phyloP scores from a whole-genome alignment of 2,888 invertebrate species.

The Drosophila pseudotalamancana region DNA sequence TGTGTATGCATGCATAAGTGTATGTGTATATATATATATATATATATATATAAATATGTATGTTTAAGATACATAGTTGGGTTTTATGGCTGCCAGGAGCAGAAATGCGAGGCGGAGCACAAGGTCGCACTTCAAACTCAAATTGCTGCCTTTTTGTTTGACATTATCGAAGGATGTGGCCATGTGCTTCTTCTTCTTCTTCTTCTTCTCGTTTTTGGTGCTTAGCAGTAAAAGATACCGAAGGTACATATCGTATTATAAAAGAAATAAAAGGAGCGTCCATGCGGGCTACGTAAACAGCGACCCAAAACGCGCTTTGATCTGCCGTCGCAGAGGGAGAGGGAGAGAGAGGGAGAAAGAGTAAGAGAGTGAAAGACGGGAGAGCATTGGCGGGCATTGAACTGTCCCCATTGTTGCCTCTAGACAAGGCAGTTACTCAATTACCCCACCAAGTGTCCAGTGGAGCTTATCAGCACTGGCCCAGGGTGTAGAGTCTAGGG shows the following conservation, averaged over 20 bases:
- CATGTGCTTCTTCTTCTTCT: slow-evolving; percentile 20
- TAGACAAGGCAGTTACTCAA: slow-evolving; percentile 63
- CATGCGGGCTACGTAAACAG: slow-evolving; percentile 51
- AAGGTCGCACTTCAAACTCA: slow-evolving; percentile 72
- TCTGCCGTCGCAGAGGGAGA: slow-evolving; percentile 35
- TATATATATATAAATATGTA: background rate
- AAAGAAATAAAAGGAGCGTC: slow-evolving; percentile 57
- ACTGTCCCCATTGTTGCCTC: slow-evolving; percentile 45
- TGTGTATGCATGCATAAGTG: background rate
- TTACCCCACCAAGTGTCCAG: slow-evolving; percentile 72
- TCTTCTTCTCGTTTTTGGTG: slow-evolving; percentile 27
- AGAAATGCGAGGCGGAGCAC: slow-evolving; percentile 19
- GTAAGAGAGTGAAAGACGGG: no score
- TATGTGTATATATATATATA: slow-evolving; percentile 1
- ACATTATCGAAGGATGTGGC: slow-evolving; percentile 65
- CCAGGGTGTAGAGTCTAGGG: no score
- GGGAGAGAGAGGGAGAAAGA: no score
- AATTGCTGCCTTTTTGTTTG: slow-evolving; percentile 72
- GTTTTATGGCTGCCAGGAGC: slow-evolving; percentile 37
- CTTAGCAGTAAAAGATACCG: slow-evolving; percentile 36
- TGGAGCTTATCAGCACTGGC: slow-evolving; percentile 62
- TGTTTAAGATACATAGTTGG: slow-evolving; percentile 36
- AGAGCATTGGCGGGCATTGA: slow-evolving; percentile 65
- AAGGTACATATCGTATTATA: slow-evolving; percentile 46
- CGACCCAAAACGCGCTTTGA: slow-evolving; percentile 57